Evolutionary conservation across 2,113 vertebrate species (phyloP).

Genomic region (Carassius gibelio): DNA sequence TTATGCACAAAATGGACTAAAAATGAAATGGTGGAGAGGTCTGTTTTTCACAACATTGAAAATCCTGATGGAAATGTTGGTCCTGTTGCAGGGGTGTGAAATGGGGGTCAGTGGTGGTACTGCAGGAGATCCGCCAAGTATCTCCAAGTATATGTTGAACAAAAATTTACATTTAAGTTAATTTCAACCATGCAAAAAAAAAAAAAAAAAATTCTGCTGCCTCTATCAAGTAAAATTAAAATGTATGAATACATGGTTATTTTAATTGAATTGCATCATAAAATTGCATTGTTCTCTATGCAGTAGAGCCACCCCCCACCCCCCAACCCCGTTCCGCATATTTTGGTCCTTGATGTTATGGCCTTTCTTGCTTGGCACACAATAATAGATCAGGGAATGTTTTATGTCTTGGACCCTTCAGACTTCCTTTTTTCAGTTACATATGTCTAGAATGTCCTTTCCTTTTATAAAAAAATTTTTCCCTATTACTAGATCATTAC

Average conservation of each 20-base stretch:
- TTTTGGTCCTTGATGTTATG: conserved; percentile 38
- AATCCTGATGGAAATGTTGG: neutral
- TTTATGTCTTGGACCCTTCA: neutral
- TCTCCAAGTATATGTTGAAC: neutral
- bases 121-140: neutral
- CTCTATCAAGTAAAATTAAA: neutral
- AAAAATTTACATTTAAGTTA: neutral
- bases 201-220: neutral
- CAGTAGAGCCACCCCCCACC: too few species aligned
- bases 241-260: neutral
- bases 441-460: neutral
- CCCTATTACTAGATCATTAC: neutral
- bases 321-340: conserved; percentile 15
- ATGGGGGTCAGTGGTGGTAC: neutral
- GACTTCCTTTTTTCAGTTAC: neutral
- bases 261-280: neutral
- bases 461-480: too few species aligned
- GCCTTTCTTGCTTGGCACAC: conserved; percentile 14
- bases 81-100: neutral
- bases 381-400: conserved; percentile 13
- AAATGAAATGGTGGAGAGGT: neutral
- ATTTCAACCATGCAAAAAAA: neutral
- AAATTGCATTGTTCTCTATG: neutral
- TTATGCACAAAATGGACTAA: neutral
- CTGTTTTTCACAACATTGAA: neutral